Base-by-base conservation (phyloP, 2,113 vertebrate species). In the Colistium nudipinnis region DNA sequence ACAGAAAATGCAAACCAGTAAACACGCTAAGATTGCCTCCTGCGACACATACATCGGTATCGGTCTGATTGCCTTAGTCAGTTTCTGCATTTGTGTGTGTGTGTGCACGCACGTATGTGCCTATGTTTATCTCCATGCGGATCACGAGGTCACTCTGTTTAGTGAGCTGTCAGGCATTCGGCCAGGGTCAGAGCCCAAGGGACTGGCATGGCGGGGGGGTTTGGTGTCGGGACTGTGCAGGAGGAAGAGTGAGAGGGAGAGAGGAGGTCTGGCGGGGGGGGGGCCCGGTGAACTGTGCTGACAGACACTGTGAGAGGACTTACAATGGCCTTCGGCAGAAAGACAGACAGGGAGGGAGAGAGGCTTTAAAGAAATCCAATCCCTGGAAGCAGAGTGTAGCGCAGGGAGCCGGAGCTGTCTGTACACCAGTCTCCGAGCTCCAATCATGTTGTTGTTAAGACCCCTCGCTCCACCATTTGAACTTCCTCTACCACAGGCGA, bases 161-260 rank as follows among this genome's bases (percentile, higher is more conserved):
- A 88, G 86, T 68, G 84, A 90, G 85, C 90, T 90, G 89, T 90
- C 88, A 85, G 87, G 81, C 74, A 84, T 86, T 81, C 87, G 75
- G 87, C 78, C 78, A 74, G 74, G 86, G 86, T 91, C 85, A 89
- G 71, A 83, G 66, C 83, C 84, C 74, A n/a, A 20, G 80, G 62
- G 78, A 74, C 68, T 35, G 59, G 43, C 52, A 63, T 30, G 14
- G 60, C 28, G 56, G 59, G 48, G 30, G 59, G 53, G 48, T 48
- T 48, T 20, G 47, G 47, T 10, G 41, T 33, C 4, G 44, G 30
- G 51, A 56, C 27, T 27, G 45, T 7, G 38, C 43, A 41, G 55
- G 16, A 60, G 24, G 8, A 31, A 56, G 31, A n/a, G 33, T 14
- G 71, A 28, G 63, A 31, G 41, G 49, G 43, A 56, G 28, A 30